Evolutionary conservation across 2,888 invertebrate genomes (phyloP), one percentile per base, ranked within the genome.

Genomic region (Tryphoninae sp.): DNA sequence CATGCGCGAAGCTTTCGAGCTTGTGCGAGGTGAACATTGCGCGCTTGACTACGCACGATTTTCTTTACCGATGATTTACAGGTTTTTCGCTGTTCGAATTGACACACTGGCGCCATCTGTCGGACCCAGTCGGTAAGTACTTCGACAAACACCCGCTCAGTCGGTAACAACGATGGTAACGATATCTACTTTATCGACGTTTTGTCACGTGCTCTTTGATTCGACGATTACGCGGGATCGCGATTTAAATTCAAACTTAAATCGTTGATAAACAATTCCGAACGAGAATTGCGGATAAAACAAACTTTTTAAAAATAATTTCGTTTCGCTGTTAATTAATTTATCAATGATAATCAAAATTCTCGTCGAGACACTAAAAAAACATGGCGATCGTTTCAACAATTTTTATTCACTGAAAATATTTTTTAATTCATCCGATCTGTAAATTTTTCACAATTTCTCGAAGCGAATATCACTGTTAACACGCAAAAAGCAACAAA

Each of bases 31-130:
- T 8, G 8, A 26, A 72, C 33, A 59, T 65, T 33, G 73, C 81
- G 72, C 77, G 67, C 72, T 33, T 6, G 0, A 4, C 4, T 33
- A 33, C 33, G 53, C n/a, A 22, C 45, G 19, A 45, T 45, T 13
- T 45, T 2, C 45, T 45, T 45, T 45, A 45, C 13, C 13, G 45
- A n/a, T 16, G 0, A 4, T 67, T 11, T 16, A 51, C 19, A 11
- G 8, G 3, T 51, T 75, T 71, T 71, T 19, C 45, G 62, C 13
- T 51, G 26, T 45, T 26, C 42, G 26, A 73, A 71, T 71, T 45
- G 75, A 75, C 65, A 71, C 62, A 61, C 78, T 67, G 65, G 75
- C 75, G 78, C 71, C 81, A 81, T 53, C 81, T 81, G 55, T 67
- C 16, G 71, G 64, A 6, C 53, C 16, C 53, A 23, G 23, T 42